Evolutionary conservation across 2,797 vertebrate genomes (phyloP).

Genomic region (Acanthiza pusilla): DNA sequence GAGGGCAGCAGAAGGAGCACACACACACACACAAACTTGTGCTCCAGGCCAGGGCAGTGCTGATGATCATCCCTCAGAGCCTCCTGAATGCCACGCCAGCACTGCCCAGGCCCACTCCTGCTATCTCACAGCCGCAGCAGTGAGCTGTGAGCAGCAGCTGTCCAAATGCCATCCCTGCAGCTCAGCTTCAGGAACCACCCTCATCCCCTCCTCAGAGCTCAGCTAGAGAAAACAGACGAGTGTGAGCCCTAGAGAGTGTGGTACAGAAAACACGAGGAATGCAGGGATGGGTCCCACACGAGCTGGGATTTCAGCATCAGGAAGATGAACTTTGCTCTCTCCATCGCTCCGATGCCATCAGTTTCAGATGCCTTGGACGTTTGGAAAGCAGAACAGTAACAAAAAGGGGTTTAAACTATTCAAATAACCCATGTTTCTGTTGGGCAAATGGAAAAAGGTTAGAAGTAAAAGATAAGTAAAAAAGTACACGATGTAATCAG

Average conservation of each 20-base stretch:
- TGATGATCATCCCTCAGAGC: background rate
- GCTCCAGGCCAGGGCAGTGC: background rate
- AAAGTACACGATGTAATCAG: background rate
- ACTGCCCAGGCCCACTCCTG: background rate
- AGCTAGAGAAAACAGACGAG: background rate
- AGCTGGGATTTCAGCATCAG: background rate
- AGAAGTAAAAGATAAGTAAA: background rate
- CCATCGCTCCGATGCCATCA: background rate
- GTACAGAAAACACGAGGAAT: fast-evolving
- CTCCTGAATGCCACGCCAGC: background rate
- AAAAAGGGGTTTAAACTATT: background rate
- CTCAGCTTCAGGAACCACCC: background rate
- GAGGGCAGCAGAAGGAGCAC: background rate
- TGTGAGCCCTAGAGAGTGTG: background rate
- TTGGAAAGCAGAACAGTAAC: background rate
- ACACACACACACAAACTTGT: background rate
- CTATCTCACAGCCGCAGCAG: background rate
- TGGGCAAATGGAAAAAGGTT: background rate
- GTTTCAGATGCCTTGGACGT: background rate
- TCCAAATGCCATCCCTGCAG: background rate
- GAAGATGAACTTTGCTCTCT: background rate
- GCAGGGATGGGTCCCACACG: background rate
- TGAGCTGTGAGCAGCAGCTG: background rate
- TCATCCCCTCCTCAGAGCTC: background rate
- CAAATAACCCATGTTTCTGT: background rate